Evolutionary conservation across 2,113 vertebrate genomes (phyloP).

Genomic region (Trochalopteron elliotii): DNA sequence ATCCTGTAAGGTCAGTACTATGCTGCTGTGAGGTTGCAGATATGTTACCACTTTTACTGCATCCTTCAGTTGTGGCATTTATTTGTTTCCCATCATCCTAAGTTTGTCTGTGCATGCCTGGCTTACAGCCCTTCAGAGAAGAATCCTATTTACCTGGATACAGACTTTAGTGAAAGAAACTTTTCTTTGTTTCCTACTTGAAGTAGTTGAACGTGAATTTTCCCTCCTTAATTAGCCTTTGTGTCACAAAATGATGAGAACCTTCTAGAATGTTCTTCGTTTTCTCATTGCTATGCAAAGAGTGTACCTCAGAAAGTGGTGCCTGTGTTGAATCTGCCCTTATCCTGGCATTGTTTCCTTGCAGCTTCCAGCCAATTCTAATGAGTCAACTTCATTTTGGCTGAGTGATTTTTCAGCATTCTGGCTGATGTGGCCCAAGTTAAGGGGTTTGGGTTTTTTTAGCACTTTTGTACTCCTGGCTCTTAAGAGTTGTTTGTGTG

Average conservation of each 20-base stretch:
- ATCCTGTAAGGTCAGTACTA: neutral
- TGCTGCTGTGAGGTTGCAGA: neutral
- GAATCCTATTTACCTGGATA: neutral
- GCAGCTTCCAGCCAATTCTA: neutral
- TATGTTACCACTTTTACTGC: fast-evolving
- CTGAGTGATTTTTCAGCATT: neutral
- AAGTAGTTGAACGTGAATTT: neutral
- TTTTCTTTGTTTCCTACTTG: neutral
- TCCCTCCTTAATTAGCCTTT: neutral
- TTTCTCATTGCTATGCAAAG: conserved; percentile 10
- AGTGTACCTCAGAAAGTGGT: neutral
- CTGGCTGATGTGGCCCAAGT: neutral
- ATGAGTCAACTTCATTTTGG: neutral
- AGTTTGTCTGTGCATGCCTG: neutral
- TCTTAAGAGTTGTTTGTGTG: neutral
- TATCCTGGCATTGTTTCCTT: neutral
- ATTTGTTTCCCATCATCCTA: neutral
- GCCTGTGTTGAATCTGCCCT: neutral
- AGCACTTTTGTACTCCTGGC: neutral
- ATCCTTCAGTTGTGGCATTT: neutral
- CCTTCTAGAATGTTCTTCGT: neutral
- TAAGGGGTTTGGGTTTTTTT: neutral
- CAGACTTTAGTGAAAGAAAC: neutral
- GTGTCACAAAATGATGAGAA: neutral
- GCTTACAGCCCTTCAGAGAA: neutral